Evolutionary conservation across 2,888 invertebrate species (phyloP), one percentile per base, ranked within the genome.

Genomic region (Cremastobaeus sp.): DNA sequence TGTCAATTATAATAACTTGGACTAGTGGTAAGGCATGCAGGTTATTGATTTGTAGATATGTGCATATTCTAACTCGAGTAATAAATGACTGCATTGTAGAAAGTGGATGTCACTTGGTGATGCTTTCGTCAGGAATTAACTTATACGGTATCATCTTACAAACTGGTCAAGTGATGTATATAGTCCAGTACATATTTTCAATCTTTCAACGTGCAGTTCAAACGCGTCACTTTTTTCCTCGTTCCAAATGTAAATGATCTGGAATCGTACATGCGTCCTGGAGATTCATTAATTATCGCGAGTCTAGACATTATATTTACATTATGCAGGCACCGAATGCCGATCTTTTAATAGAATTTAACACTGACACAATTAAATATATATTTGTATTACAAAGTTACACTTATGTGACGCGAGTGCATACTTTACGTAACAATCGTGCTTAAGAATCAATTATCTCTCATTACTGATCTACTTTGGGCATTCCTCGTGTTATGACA

Each of bases 11-110:
- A 21, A 35, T 50, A 35, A 35, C 35, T 50, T 14, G 20, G 21
- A 50, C 21, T 50, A 21, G 21, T 34, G 32, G 18, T 35, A 34
- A 50, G 17, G 35, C 12, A 14, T 50, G 12, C 21, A 21, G 20
- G 21, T 50, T 50, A 50, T 35, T 35, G 50, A 50, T 50, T 35
- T 11, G 21, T 21, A 35, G 20, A 35, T 50, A 50, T 35, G n/a
- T 35, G 6, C 50, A 50, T 50, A 32, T 32, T 50, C 12, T 25
- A 34, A 32, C 48, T 30, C n/a, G 18, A 8, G 25, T 18, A 45
- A 45, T 45, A 28, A 25, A 18, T 45, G 12, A 21, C 3, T 25
- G 6, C 9, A 28, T 25, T 15, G n/a, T 45, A 28, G 28, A 28
- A 45, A 45, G 15, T 45, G 20, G 39, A 43, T 15, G 18, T 2